Base-by-base conservation (phyloP, 2,888 invertebrate genomes). In the Rotaria macrura region DNA sequence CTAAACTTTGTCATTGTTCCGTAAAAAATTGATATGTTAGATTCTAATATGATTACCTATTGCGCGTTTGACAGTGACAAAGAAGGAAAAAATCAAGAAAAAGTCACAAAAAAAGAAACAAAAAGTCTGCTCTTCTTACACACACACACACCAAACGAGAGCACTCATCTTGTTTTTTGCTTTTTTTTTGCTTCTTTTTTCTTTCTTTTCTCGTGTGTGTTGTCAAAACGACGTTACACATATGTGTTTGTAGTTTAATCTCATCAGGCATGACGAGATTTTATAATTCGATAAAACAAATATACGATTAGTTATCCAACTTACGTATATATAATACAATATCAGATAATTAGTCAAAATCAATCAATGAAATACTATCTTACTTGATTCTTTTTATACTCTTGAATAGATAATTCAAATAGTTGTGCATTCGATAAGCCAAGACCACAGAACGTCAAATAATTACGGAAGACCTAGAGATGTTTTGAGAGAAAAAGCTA, bases 361-460 rank as follows among this genome's bases (percentile, higher is more conserved):
- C 1, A 65, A 23, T 17, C 10, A 34, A 34, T 1, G 34, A 17
- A 0, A 34, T 34, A 1, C n/a, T n/a, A 65, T 20, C 17, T 43
- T 79, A 79, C 79, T 43, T 79, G 79, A 79, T 92, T 92, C 86
- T 92, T 88, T 87, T 92, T 92, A 87, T 92, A 92, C 88, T 92
- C 92, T 85, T 91, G 89, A 84, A 91, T 89, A 85, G 92, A 92
- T 1, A 92, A 90, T 85, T 92, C 92, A 87, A 92, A 91, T 65
- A 92, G 91, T 88, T 92, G 92, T 38, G 92, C 92, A 88, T 92
- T 92, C 57, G 92, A 91, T 38, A 92, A 90, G 43, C 92, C 92
- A 85, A 92, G 92, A 0, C 92, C 92, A 87, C 92, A 92, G 88
- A 92, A 92, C 84, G 92, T 92, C 72, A 92, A 89, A 88, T 92